phyloP scores from a whole-genome alignment of 2,113 vertebrate species.

The Pterocles gutturalis region DNA sequence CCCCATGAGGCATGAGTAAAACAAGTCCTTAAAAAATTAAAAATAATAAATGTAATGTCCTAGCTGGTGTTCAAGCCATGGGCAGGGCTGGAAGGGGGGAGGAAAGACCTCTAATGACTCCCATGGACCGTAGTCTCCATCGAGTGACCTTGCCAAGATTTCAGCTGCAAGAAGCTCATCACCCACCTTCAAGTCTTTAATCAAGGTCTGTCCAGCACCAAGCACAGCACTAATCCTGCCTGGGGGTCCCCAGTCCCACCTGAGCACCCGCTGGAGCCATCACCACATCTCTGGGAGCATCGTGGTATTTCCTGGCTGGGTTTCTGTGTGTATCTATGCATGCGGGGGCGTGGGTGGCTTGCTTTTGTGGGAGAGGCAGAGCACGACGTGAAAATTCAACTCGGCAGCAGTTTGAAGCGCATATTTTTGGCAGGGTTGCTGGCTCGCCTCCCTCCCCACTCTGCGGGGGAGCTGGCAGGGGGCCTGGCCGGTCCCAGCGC shows the following conservation, averaged over 20 bases:
- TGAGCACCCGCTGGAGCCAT: neutral
- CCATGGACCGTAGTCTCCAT: neutral
- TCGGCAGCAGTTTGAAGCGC: neutral
- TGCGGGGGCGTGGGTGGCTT: fast-evolving
- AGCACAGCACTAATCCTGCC: neutral
- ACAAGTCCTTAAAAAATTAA: neutral
- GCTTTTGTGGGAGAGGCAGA: neutral
- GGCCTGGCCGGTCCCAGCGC: neutral
- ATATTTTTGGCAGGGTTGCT: neutral
- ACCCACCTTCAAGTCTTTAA: neutral
- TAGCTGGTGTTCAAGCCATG: neutral
- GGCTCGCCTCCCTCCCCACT: neutral
- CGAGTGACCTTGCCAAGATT: neutral
- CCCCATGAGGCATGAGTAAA: neutral
- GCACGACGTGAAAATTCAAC: neutral
- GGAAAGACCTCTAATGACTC: neutral
- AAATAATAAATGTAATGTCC: neutral
- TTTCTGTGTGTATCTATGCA: fast-evolving
- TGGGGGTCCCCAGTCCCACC: fast-evolving
- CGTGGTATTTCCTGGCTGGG: neutral
- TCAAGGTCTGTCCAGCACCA: neutral
- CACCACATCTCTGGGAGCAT: fast-evolving
- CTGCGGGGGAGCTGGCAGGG: neutral
- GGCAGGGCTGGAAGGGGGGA: neutral
- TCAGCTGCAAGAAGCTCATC: neutral